phyloP scores from a whole-genome alignment of 2,797 vertebrate species.

The Geotrypetes seraphini region DNA sequence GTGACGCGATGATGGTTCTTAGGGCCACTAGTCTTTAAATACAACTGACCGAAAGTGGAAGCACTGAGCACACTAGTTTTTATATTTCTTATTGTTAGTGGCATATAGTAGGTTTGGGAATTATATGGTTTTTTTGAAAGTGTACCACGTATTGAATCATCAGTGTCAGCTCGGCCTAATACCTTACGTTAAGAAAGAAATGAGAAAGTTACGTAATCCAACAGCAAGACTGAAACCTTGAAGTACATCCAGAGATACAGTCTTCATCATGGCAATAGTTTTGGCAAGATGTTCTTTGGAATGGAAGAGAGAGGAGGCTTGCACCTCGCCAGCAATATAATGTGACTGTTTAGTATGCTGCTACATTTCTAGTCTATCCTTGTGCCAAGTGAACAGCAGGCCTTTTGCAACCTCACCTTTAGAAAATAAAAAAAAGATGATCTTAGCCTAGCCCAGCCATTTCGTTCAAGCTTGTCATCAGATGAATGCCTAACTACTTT shows the following conservation, averaged over 20 bases:
- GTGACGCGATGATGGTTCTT: no score
- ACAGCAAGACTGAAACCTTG: conserved; percentile 37
- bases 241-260: conserved; percentile 25
- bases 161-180: no score
- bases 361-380: conserved; percentile 36
- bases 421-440: conserved; percentile 38
- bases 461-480: conserved; percentile 17
- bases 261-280: conserved; percentile 39
- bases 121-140: no score
- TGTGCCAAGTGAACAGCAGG: conserved; percentile 48
- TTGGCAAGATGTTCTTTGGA: conserved; percentile 30
- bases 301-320: conserved; percentile 38
- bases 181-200: not conserved
- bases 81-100: no score
- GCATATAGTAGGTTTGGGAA: no score
- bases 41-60: no score
- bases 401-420: conserved; percentile 40
- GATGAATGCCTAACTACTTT: not conserved
- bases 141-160: no score
- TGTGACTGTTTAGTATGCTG: conserved; percentile 42
- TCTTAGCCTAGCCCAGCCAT: conserved; percentile 26
- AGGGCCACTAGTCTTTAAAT: no score
- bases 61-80: no score
- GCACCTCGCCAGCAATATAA: conserved; percentile 45
- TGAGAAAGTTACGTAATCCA: conserved; percentile 7